Evolutionary conservation across 2,113 vertebrate genomes (phyloP), one percentile per base, ranked within the genome.

Genomic region (Gambusia affinis): DNA sequence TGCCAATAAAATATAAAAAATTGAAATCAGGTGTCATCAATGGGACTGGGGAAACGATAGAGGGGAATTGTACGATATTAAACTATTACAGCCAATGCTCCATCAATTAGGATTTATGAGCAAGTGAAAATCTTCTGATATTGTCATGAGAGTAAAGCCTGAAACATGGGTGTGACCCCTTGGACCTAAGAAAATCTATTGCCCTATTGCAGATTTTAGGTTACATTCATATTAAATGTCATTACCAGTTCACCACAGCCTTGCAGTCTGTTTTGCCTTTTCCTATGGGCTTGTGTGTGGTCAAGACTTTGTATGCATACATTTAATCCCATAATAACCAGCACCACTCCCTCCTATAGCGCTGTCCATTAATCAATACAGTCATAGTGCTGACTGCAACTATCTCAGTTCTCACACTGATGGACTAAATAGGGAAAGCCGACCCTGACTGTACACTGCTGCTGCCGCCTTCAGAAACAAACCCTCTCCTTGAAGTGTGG

Each of bases 401-500:
- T 65, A 74, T 83, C 69, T 80, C 69, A 69, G 67, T 76, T 82
- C 74, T 65, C 8, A 67, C 72, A 67, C 73, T 27, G 54, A 70
- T 2, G n/a, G 62, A 72, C 80, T 82, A 81, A 77, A 87, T 82
- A 6, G 5, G 79, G 82, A 82, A 76, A 76, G 80, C 87, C 73
- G 78, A 88, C 87, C 87, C 90, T 77, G 76, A 15, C 69, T 72
- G 64, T 72, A 72, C 27, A 62, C 8, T 73, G 22, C 76, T 39
- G 66, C 81, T 39, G 69, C 75, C 72, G 67, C 74, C 47, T 15
- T 87, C 88, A 87, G 91, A 93, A 93, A 90, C 85, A 93, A 86
- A 85, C 76, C 75, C 72, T 89, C 82, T 92, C 93, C 93, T 94
- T 94, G 93, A 93, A 85, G 90, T 80, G 69, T 76, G 85, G 30